Percentiles rank a stretch among this genome's conserved stretches.
Conservation (phyloP, 2,888 invertebrate genomes). For the Dasypogon diadema region DNA sequence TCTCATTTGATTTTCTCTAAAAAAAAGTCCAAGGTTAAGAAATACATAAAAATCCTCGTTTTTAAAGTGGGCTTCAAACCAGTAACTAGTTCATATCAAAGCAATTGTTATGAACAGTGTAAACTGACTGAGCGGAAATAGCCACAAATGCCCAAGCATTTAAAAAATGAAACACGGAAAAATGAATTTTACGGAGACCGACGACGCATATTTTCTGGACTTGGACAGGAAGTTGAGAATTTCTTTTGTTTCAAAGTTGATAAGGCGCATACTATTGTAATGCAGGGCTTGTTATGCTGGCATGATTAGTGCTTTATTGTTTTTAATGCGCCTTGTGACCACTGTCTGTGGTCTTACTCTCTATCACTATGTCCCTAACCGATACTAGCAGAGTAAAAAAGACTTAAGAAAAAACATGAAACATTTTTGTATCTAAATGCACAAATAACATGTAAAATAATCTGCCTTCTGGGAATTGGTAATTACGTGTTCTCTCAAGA, state of each 20-base stretch:
- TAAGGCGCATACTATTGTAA: constrained; percentile 30
- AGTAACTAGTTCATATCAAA: background rate
- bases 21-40: too few species aligned
- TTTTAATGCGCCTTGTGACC: constrained; percentile 10
- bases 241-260: constrained; percentile 41
- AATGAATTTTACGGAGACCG: constrained; percentile 38
- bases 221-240: constrained; percentile 33
- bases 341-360: constrained; percentile 2
- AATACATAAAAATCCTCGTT: too few species aligned
- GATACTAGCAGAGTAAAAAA: background rate
- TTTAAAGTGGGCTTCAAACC: too few species aligned
- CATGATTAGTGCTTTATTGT: constrained; percentile 42
- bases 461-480: too few species aligned
- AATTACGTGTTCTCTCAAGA: too few species aligned
- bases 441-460: too few species aligned
- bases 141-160: constrained; percentile 16
- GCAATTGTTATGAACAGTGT: background rate
- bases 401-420: too few species aligned
- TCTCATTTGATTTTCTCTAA: too few species aligned
- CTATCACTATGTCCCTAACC: background rate
- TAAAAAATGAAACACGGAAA: background rate
- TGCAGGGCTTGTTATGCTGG: constrained; percentile 47
- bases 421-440: too few species aligned
- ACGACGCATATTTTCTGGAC: constrained; percentile 31
- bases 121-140: constrained; percentile 16